Base-by-base conservation (phyloP, 2,888 invertebrate genomes). In the Clistopyga incitator region DNA sequence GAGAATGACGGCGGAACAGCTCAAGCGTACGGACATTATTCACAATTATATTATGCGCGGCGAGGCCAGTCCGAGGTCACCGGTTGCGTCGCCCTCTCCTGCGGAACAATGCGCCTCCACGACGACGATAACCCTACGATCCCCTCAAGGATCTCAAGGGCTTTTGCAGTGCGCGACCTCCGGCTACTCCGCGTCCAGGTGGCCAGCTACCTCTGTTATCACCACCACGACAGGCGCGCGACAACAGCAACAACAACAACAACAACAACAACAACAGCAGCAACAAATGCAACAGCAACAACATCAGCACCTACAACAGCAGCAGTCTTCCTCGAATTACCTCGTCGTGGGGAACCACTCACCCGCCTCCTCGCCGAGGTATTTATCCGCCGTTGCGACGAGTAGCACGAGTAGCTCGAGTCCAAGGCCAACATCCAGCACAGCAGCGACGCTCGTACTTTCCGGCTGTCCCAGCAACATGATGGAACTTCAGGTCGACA, bases 1-100 rank as follows among this genome's bases (percentile, higher is more conserved):
- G 8, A 95, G 97, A 88, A 98, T 98, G 97, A 98, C 97, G 59
- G 97, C 98, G 72, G 98, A 98, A 93, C 98, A 98, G 94, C 95
- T 97, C 94, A 98, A 98, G 93, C 96, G 98, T 90, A 97, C 97
- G 47, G 98, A 98, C 93, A 97, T 98, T 91, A 97, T 98, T 92
- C 98, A 98, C 94, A 97, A 97, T 93, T 97, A 97, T 93, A 97
- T 98, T 93, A 97, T 98, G 96, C 95, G 97, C 83, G 96, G 95
- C 3, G 96, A 96, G 88, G 93, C 94, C 10, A 92, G 93, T 79
- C 92, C 93, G 15, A 90, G 92, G 13, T 91, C 93, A 25, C 90
- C 92, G 10, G 74, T 90, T 1, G 87, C 88, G 2, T 92, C 91
- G 18, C 93, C 94, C 0, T 94, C 94, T 6, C 94, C 94, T 1